These are phyloP conservation scores for Eristalis arbustorum DNA, from an alignment of 2,888 invertebrate genomes.

Conservation along the genomic window DNA sequence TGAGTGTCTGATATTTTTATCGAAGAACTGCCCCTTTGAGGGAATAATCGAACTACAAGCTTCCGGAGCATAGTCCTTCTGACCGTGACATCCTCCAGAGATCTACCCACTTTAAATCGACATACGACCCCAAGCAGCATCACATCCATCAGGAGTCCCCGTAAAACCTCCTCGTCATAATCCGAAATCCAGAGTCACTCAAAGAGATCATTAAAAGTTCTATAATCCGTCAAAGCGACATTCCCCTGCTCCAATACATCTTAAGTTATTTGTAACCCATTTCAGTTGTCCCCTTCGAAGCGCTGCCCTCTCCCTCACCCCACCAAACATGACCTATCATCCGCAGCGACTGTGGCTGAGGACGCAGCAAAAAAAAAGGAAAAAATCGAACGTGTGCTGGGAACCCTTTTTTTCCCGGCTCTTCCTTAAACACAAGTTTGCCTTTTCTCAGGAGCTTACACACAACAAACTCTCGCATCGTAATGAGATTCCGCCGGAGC, in stretches of 20 bases:
- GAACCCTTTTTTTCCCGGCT: slow-evolving; percentile 29
- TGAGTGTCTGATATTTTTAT: no score
- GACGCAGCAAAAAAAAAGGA: not conserved
- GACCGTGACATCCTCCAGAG: not conserved
- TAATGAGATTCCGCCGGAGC: slow-evolving; percentile 30
- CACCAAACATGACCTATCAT: slow-evolving; percentile 29
- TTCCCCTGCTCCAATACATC: slow-evolving; percentile 17
- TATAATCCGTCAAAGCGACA: slow-evolving; percentile 46
- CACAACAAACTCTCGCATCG: slow-evolving; percentile 14
- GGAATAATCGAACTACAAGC: no score
- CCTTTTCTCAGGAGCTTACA: slow-evolving; percentile 47
- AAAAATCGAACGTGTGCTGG: not conserved
- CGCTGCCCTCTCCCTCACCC: slow-evolving; percentile 10
- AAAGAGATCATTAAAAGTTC: slow-evolving; percentile 5
- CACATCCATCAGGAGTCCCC: not conserved
- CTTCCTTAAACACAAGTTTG: slow-evolving; percentile 33
- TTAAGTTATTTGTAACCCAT: not conserved
- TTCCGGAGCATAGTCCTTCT: no score
- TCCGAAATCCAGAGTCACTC: not conserved
- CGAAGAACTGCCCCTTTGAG: no score
- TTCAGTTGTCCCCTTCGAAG: slow-evolving; percentile 1
- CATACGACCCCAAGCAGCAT: not conserved
- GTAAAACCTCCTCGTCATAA: not conserved
- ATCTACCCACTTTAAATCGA: not conserved
- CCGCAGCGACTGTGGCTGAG: not conserved